phyloP scores from a whole-genome alignment of 2,113 vertebrate genomes.

The Pituophis catenifer region DNA sequence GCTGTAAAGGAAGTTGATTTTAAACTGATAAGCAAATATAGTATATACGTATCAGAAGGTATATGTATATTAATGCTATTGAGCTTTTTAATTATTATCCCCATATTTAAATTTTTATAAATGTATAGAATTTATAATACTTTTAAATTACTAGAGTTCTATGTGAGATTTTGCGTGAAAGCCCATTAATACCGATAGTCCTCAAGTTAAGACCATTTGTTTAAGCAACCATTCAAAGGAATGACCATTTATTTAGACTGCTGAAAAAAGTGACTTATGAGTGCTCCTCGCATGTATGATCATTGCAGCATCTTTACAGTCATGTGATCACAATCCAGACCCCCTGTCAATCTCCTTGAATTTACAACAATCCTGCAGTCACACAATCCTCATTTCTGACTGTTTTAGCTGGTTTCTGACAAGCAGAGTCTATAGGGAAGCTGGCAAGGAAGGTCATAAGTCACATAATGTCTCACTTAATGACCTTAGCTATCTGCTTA shows the following conservation, averaged over 20 bases:
- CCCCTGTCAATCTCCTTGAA: not conserved
- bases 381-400: not conserved
- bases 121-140: not conserved
- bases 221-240: not conserved
- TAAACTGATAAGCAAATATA: not conserved
- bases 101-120: not conserved
- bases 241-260: not conserved
- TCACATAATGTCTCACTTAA: not conserved
- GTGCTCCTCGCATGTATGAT: not conserved
- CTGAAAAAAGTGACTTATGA: not conserved
- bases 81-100: not conserved
- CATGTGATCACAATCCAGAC: not conserved
- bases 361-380: not conserved
- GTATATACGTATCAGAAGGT: not conserved
- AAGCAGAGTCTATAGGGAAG: not conserved
- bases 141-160: not conserved
- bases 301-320: not conserved
- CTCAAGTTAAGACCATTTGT: not conserved
- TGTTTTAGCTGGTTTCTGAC: not conserved
- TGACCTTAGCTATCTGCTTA: not conserved
- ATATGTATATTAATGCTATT: not conserved
- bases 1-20: not conserved
- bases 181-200: not conserved
- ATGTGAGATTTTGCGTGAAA: not conserved
- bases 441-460: not conserved